Conservation (phyloP, 2,888 invertebrate species). For the Shargacucullia verbasci region DNA sequence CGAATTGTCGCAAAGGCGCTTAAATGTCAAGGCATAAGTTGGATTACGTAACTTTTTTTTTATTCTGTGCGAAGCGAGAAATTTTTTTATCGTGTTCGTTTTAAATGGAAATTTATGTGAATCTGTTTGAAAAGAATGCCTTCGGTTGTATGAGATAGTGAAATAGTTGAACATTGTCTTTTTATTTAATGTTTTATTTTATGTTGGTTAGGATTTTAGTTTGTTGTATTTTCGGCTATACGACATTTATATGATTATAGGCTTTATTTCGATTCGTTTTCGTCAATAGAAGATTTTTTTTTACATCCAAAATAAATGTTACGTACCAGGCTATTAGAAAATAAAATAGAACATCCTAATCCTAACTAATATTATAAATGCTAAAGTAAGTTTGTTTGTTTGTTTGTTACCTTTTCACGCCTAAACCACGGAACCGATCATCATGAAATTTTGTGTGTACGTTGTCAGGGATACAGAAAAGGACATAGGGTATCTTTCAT, state of each 20-base stretch:
- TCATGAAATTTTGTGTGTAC: no score
- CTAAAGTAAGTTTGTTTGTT: no score
- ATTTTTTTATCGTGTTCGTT: constrained; percentile 34
- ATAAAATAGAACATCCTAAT: no score
- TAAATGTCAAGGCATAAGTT: constrained; percentile 42
- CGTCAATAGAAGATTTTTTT: no score
- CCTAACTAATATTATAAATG: no score
- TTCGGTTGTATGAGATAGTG: constrained; percentile 3
- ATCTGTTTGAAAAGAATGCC: constrained; percentile 19
- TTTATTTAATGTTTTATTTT: constrained; percentile 21
- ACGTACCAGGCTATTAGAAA: no score
- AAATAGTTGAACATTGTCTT: constrained; percentile 3
- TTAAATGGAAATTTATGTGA: constrained; percentile 44
- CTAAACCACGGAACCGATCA: no score
- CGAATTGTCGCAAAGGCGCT: constrained; percentile 44
- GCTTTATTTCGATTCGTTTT: not conserved
- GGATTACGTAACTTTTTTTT: constrained; percentile 42
- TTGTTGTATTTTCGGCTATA: constrained; percentile 17
- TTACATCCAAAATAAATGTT: no score
- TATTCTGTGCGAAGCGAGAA: constrained; percentile 27
- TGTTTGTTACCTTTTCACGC: no score
- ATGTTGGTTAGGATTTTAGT: constrained; percentile 26
- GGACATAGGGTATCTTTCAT: no score
- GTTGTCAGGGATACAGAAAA: no score
- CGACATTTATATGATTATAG: constrained; percentile 11